These are phyloP conservation scores for Caiman crocodilus DNA, from an alignment of 2,797 vertebrate genomes.

Conservation along the genomic window DNA sequence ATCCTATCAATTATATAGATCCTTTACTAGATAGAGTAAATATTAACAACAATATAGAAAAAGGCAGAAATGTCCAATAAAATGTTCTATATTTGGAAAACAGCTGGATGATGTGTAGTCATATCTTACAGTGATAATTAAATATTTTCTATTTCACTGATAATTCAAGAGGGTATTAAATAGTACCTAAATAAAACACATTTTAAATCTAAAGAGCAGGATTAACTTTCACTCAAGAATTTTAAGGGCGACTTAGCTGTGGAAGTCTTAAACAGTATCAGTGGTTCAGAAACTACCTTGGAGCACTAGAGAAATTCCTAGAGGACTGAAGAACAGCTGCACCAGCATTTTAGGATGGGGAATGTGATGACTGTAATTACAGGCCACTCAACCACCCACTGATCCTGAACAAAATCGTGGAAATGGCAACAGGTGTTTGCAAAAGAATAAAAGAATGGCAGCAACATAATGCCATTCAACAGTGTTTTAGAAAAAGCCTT, in stretches of 20 bases:
- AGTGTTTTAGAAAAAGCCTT: slow-evolving; percentile 1
- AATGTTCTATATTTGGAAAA: slow-evolving; percentile 61
- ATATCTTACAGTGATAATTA: slow-evolving; percentile 29
- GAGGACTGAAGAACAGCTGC: slow-evolving; percentile 38
- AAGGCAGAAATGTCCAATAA: slow-evolving; percentile 56
- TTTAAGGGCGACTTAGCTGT: slow-evolving; percentile 41
- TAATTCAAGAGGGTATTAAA: slow-evolving; percentile 50
- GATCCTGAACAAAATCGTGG: slow-evolving; percentile 33
- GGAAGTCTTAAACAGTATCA: slow-evolving; percentile 49
- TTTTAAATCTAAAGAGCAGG: slow-evolving; percentile 67
- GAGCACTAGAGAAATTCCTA: slow-evolving; percentile 10
- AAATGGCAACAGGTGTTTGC: not conserved
- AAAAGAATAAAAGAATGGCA: not conserved
- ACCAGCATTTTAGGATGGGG: slow-evolving; percentile 13
- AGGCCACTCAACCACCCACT: slow-evolving; percentile 31
- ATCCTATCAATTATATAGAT: slow-evolving; percentile 68
- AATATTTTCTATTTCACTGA: slow-evolving; percentile 50
- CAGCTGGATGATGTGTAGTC: slow-evolving; percentile 54
- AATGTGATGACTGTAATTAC: slow-evolving; percentile 18
- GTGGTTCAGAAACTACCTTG: not conserved
- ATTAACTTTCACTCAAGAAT: slow-evolving; percentile 52
- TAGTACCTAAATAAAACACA: slow-evolving; percentile 62
- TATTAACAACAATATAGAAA: slow-evolving; percentile 73
- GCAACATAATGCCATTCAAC: not conserved
- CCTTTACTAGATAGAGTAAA: slow-evolving; percentile 72